Evolutionary conservation across 2,888 invertebrate genomes (phyloP).

Genomic region (Amaurobius ferox): DNA sequence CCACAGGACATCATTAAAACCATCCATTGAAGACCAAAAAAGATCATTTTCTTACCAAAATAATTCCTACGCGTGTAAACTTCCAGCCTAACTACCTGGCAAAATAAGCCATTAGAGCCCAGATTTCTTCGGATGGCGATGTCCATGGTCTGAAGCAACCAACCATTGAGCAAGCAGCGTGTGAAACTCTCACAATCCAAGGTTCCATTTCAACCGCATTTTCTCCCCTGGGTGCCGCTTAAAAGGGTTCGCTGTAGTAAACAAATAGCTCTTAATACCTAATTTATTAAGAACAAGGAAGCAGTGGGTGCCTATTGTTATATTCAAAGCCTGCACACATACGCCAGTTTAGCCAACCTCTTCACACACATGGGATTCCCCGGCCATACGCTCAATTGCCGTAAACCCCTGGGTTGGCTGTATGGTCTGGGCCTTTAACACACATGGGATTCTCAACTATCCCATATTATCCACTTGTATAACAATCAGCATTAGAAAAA

Average conservation of each 20-base stretch:
- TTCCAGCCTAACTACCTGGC: not conserved
- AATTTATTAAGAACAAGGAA: not conserved
- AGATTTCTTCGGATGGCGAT: constrained; percentile 46
- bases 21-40: not conserved
- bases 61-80: not conserved
- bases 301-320: no score
- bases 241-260: not conserved
- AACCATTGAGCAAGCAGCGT: constrained; percentile 60
- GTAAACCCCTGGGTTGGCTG: no score
- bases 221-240: constrained; percentile 39
- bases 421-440: no score
- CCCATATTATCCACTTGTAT: no score
- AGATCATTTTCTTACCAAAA: not conserved
- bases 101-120: constrained; percentile 22
- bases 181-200: constrained; percentile 50
- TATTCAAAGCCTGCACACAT: no score
- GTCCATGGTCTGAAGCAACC: constrained; percentile 18
- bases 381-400: no score
- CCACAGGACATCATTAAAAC: not conserved
- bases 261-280: not conserved
- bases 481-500: no score
- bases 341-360: no score
- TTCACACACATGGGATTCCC: no score
- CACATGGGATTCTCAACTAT: no score
- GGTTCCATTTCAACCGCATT: constrained; percentile 29